These are phyloP conservation scores for Loris lydekkerianus DNA, from an alignment of 2,797 vertebrate species.

Conservation along the genomic window DNA sequence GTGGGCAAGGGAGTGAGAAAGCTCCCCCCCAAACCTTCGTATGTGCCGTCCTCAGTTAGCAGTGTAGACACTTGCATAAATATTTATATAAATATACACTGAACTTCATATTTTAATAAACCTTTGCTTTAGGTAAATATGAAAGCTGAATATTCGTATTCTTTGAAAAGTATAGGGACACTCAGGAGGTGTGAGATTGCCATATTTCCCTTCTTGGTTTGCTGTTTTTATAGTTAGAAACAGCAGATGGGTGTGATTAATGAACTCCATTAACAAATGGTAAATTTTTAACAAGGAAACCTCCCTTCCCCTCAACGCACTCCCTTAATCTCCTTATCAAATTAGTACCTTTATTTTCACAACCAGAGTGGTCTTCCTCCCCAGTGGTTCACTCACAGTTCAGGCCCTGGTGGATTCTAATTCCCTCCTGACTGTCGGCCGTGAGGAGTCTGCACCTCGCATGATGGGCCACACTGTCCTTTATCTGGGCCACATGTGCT, in stretches of 20 bases:
- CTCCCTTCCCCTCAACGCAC: constrained; percentile 47
- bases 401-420: constrained; percentile 42
- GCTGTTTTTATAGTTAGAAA: constrained; percentile 64
- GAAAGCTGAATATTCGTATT: not conserved
- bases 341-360: constrained; percentile 79
- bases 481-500: not conserved
- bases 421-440: not conserved
- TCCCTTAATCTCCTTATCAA: constrained; percentile 79
- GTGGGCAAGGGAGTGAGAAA: not conserved
- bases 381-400: constrained; percentile 71
- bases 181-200: not conserved
- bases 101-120: not conserved
- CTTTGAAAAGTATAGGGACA: not conserved
- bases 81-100: not conserved
- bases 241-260: constrained; percentile 64
- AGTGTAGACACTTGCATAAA: not conserved
- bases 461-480: fast-evolving
- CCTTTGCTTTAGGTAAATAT: not conserved
- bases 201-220: not conserved
- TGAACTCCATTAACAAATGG: constrained; percentile 68
- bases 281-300: constrained; percentile 75
- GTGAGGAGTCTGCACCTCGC: fast-evolving
- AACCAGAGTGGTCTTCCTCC: constrained; percentile 61
- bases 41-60: fast-evolving
- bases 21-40: not conserved